Evolutionary conservation across 2,113 vertebrate species (phyloP).

Genomic region (Zootoca vivipara): DNA sequence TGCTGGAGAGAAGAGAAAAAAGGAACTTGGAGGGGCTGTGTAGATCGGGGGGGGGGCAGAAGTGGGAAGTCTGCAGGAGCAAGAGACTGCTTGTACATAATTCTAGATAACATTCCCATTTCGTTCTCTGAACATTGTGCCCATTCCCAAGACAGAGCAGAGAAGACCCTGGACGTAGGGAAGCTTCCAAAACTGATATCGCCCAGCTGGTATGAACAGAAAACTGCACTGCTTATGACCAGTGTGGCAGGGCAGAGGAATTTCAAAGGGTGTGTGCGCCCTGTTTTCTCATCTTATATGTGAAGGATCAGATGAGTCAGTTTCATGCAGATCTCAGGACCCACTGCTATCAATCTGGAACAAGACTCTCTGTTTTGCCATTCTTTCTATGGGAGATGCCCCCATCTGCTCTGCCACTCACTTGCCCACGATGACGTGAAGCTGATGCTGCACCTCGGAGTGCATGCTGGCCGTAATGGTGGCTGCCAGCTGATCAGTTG

Average conservation of each 20-base stretch:
- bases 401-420: slow-evolving; percentile 64
- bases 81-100: neutral
- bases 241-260: too few relatives aligned
- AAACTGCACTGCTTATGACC: neutral
- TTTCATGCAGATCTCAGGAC: neutral
- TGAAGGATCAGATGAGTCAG: too few relatives aligned
- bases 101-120: neutral
- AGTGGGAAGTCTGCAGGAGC: too few relatives aligned
- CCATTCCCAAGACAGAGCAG: neutral
- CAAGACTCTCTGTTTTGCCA: neutral
- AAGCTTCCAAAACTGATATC: neutral
- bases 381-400: too few relatives aligned
- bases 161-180: neutral
- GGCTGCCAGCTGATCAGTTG: slow-evolving; percentile 86
- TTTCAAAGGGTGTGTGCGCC: too few relatives aligned
- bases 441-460: slow-evolving; percentile 92
- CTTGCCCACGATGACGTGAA: slow-evolving; percentile 93
- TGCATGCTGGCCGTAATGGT: slow-evolving; percentile 84
- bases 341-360: too few relatives aligned
- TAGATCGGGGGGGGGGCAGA: neutral
- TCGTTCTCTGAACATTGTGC: neutral
- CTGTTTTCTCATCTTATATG: too few relatives aligned
- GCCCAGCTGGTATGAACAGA: neutral
- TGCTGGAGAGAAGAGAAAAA: slow-evolving; percentile 71
- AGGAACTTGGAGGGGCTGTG: neutral